Base-by-base conservation (phyloP, 2,797 vertebrate genomes). In the Remorina albescens region DNA sequence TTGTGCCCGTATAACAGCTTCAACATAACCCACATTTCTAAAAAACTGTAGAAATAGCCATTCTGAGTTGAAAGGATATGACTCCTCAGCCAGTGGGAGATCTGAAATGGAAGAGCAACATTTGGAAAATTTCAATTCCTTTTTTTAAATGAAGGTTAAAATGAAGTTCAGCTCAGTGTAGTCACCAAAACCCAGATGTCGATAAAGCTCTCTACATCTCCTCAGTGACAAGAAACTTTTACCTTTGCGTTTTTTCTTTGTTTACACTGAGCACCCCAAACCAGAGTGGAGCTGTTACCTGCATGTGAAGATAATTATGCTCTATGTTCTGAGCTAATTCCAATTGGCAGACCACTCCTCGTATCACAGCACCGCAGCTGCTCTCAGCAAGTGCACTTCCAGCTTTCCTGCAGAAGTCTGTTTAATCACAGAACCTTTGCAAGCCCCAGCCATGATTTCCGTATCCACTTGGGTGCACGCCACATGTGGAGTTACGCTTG, bases 281-380 rank as follows among this genome's bases (percentile, higher is more conserved):
- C 63, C 68, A 37, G 77, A 65, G 71, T 57, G 63, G 53, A 69
- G 57, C 73, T 28, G 57, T 81, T 82, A 76, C 78, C 84, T 86
- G 62, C 71, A 72, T 42, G 66, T 66, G 68, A 80, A 87, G 71
- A 87, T 88, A 86, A 88, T 89, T 76, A 41, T 25, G 74, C 71
- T 89, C 42, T 58, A n/a, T 85, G 78, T 84, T 80, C 56, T 26
- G 60, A 85, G 78, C 65, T 83, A 71, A 86, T 85, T 89, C 83
- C 85, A 74, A 39, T 6, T 69, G 70, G 84, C 42, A 74, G 41
- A 15, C 57, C 1, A 26, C 74, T 74, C 51, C 63, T 79, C 63
- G 30, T 88, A 91, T 89, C 88, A 32, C 84, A 59, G 47, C 78
- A 25, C 71, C 68, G 69, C 86, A 92, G 88, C 86, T 75, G 82